phyloP scores from a whole-genome alignment of 2,797 vertebrate species.

The Mormyrops attenuatus region DNA sequence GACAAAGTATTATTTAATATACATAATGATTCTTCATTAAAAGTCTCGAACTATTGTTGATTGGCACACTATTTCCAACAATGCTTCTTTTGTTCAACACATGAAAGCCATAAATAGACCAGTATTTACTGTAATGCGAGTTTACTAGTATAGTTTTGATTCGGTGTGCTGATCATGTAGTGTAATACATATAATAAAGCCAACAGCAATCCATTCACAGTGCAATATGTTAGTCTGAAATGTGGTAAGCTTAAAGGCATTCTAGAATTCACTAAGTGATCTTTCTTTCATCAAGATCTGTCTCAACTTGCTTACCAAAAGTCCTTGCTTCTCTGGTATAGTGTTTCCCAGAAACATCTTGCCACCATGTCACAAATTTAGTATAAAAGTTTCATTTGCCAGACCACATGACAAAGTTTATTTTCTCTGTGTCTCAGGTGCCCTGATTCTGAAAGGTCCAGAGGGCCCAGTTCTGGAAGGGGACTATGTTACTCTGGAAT shows the following conservation, averaged over 20 bases:
- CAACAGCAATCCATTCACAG: neutral
- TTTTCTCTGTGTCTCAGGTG: slow-evolving; percentile 46
- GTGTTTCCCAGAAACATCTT: neutral
- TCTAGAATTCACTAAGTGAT: neutral
- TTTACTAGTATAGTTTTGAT: neutral
- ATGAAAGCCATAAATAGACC: neutral
- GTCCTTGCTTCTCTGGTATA: neutral
- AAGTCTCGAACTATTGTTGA: neutral
- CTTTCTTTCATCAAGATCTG: neutral
- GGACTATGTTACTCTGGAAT: slow-evolving; percentile 56
- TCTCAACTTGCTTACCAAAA: neutral
- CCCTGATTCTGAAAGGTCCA: slow-evolving; percentile 59
- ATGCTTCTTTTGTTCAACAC: neutral
- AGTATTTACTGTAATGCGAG: neutral
- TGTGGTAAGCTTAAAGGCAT: neutral
- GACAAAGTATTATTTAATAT: neutral
- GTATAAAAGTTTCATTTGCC: neutral
- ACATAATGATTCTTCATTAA: neutral
- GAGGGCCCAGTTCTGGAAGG: slow-evolving; percentile 52
- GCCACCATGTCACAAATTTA: neutral
- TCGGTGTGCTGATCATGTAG: neutral
- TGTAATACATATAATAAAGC: neutral
- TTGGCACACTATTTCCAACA: neutral
- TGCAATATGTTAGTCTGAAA: neutral
- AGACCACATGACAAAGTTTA: neutral